Conservation (phyloP, 2,888 invertebrate genomes). For the Drosophila trichaetosa region DNA sequence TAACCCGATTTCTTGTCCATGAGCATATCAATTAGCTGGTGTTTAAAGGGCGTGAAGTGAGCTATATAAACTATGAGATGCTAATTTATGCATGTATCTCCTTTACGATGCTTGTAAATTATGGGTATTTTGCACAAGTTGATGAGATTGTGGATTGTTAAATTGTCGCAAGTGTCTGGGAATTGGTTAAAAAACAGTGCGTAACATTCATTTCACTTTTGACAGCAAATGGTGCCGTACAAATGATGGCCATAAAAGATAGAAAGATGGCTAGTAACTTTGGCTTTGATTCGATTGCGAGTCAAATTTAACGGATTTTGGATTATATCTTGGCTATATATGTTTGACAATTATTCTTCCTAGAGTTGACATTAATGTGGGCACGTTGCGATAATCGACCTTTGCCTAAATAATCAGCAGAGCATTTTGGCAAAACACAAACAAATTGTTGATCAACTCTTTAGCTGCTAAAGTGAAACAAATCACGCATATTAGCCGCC, state of each 20-base stretch:
- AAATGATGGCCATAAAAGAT: conserved; percentile 10
- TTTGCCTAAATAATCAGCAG: conserved; percentile 16
- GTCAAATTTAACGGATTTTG: neutral
- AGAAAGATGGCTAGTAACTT: neutral
- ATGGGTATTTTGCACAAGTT: conserved; percentile 33
- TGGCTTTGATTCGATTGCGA: neutral
- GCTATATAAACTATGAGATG: conserved; percentile 26
- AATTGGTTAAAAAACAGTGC: conserved; percentile 28
- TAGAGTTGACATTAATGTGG: neutral
- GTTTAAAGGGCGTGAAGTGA: conserved; percentile 33
- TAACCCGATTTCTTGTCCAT: conserved; percentile 50
- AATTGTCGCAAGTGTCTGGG: conserved; percentile 24
- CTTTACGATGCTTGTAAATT: neutral
- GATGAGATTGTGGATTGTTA: conserved; percentile 29
- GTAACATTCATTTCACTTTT: conserved; percentile 18
- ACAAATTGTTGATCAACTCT: conserved; percentile 20
- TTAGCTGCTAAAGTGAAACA: conserved; percentile 29
- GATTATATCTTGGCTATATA: neutral
- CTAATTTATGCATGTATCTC: conserved; percentile 23
- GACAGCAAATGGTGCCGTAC: conserved; percentile 6
- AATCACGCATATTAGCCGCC: conserved; percentile 29
- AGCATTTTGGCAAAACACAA: conserved; percentile 14
- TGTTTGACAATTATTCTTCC: neutral
- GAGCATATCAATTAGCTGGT: conserved; percentile 49
- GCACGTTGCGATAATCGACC: conserved; percentile 1